Evolutionary conservation across 2,797 vertebrate species (phyloP).

Genomic region (Chlorospingus semifuscus): DNA sequence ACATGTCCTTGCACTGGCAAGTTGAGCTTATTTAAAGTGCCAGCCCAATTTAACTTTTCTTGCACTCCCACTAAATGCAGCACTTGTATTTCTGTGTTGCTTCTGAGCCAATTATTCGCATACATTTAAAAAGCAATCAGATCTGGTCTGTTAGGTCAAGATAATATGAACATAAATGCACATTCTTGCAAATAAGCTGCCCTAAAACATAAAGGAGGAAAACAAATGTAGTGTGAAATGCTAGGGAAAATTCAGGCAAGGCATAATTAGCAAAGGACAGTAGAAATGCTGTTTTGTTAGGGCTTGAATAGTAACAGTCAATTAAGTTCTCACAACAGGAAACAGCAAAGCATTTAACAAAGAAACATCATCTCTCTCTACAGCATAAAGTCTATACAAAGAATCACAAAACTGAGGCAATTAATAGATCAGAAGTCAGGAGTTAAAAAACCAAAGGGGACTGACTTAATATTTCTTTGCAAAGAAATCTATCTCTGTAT

Average conservation of each 20-base stretch:
- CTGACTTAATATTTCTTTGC: neutral
- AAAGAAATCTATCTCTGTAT: neutral
- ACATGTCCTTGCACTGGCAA: neutral
- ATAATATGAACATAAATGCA: conserved; percentile 59
- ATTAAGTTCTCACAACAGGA: conserved; percentile 69
- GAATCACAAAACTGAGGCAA: conserved; percentile 15
- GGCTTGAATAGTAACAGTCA: conserved; percentile 62
- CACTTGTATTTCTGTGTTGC: neutral
- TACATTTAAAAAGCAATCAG: conserved; percentile 51
- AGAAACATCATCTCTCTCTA: conserved; percentile 49
- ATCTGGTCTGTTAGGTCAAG: conserved; percentile 63
- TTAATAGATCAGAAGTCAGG: conserved; percentile 7
- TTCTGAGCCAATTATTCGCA: conserved; percentile 38
- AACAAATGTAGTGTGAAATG: conserved; percentile 71
- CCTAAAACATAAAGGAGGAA: conserved; percentile 59
- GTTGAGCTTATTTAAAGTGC: conserved; percentile 11
- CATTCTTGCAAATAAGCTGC: conserved; percentile 57
- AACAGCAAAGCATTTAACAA: conserved; percentile 61
- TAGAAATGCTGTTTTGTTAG: conserved; percentile 63
- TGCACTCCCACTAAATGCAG: neutral
- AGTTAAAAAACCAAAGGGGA: neutral
- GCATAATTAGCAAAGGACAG: conserved; percentile 66
- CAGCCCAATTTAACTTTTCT: conserved; percentile 34
- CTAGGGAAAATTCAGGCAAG: conserved; percentile 32
- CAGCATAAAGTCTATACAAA: neutral